Base-by-base conservation (phyloP, 2,797 vertebrate genomes). In the Columba guinea region DNA sequence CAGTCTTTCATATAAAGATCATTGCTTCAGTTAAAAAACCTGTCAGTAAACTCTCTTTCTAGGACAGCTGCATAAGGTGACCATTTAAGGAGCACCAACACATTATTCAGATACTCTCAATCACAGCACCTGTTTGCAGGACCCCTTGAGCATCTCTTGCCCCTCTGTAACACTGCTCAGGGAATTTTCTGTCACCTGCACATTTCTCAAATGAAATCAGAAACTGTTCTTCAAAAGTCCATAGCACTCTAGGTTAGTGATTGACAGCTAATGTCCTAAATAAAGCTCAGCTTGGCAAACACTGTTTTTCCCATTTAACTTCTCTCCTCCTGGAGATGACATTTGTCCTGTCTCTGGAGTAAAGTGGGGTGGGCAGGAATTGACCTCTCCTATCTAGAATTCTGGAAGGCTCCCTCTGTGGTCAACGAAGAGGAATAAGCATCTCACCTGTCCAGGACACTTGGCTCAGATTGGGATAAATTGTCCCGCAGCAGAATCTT, bases 151-250 rank as follows among this genome's bases (percentile, higher is more conserved):
- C 19, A 20, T 18, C 74, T 34, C 59, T 52, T 28, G 52, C 27
- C 11, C 22, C 22, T 39, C 17, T 1, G 1, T 81, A 41, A 48
- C 0, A 2, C 27, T 0, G 0, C 13, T 48, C 2, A 1, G 37
- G 68, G 48, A 82, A 48, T 53, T 28, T 5, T 20, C 32, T 44
- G 20, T 48, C 18, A 10, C 14, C 51, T 59, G 19, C 27, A 59
- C 21, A 19, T 64, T 58, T 71, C 64, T 69, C 35, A 60, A 30
- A 69, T 27, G 3, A 64, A 81, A 83, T 65, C 39, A 78, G 51
- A 56, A 78, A 39, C 32, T 17, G 30, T 44, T 83, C 56, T 58
- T 59, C 19, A 34, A 17, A 77, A 74, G 51, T 60, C 35, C 17
- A 12, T 28, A 55, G 17, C 10, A 14, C 26, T 56, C 35, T 69